Evolutionary conservation across 1,140 invertebrate species (phyloP).

Genomic region (Ostrea edulis): DNA sequence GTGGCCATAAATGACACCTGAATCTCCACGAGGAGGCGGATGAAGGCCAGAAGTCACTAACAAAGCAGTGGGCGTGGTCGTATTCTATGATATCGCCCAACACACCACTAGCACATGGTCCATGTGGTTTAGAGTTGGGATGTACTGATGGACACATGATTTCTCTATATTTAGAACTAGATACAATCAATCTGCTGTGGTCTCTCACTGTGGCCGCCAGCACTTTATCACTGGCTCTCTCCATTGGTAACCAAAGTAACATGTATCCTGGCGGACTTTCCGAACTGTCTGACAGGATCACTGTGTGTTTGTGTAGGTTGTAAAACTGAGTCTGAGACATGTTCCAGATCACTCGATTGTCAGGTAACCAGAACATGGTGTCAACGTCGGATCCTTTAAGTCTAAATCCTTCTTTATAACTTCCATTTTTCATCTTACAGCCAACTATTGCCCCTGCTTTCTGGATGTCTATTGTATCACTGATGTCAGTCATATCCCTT

Average conservation of each 20-base stretch:
- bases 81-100: background rate
- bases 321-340: background rate
- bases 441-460: too few relatives aligned
- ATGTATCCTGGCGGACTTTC: background rate
- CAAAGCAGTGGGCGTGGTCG: constrained; percentile 26
- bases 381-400: too few relatives aligned
- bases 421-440: too few relatives aligned
- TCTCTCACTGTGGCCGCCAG: background rate
- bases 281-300: background rate
- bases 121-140: background rate
- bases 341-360: background rate
- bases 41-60: constrained; percentile 33
- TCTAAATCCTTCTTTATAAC: too few relatives aligned
- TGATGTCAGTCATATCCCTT: too few relatives aligned
- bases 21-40: constrained; percentile 24
- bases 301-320: background rate
- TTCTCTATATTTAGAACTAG: constrained; percentile 7
- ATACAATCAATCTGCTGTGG: too few relatives aligned
- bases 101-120: background rate
- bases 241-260: background rate
- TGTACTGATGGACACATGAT: background rate
- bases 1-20: constrained; percentile 28
- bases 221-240: background rate
- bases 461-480: too few relatives aligned
- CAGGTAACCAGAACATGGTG: background rate